Evolutionary conservation across 2,888 invertebrate species (phyloP), one percentile per base, ranked within the genome.

Genomic region (Labia minor): DNA sequence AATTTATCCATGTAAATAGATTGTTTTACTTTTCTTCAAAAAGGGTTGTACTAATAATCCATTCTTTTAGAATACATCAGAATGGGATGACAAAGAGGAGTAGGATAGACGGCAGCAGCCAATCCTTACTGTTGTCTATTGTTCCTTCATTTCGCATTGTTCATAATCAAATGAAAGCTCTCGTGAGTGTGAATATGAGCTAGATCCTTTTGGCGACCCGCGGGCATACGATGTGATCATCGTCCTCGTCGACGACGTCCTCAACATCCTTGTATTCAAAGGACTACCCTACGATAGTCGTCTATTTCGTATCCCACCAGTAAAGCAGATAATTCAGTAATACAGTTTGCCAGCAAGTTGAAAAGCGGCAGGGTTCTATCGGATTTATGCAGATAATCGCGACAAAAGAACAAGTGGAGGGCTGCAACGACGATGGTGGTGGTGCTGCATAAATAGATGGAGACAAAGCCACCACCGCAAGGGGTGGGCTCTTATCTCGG

Each of bases 321-420:
- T 61, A 66, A 66, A 64, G 20, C 71, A 69, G 71, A 71, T 71
- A 71, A 71, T 71, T 70, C 71, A 70, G 71, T 71, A 71, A 71
- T 71, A 71, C 69, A 71, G 71, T 71, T 70, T 69, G 69, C 69
- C 67, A 69, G 49, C 49, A 49, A 71, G 71, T 71, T 71, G 71
- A 70, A 71, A 71, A 71, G 71, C 70, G 69, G 68, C 49, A 49
- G 49, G 49, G 49, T 68, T 70, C 71, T 69, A 71, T 70, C 69
- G 71, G 71, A 71, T 71, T 70, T 71, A 71, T 71, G 70, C 69
- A 68, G 71, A 71, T 71, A 71, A 70, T 70, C 70, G 69, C 69
- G 68, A 70, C 69, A 70, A 69, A 69, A 69, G 69, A 69, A 70
- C 69, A 68, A 69, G 70, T 65, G 67, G 66, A 68, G 66, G 66